These are phyloP conservation scores for Xyrichtys novacula DNA, from an alignment of 2,797 vertebrate species.

Conservation along the genomic window DNA sequence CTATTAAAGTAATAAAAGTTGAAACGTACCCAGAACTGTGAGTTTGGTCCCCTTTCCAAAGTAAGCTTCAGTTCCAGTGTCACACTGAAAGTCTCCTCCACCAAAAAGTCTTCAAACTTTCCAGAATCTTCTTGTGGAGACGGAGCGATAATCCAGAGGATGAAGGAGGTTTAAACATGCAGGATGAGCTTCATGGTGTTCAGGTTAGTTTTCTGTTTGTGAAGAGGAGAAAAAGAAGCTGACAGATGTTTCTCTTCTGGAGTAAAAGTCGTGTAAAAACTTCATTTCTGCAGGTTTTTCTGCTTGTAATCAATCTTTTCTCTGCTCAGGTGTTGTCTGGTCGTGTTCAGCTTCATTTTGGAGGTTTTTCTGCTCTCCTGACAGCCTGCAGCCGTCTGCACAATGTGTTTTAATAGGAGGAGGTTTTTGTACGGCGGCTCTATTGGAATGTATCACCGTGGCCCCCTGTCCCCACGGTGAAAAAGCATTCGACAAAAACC, in stretches of 20 bases:
- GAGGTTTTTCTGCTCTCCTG: background rate
- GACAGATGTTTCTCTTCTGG: background rate
- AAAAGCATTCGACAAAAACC: constrained; percentile 91
- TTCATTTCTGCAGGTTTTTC: background rate
- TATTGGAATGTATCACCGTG: constrained; percentile 89
- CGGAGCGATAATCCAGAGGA: constrained; percentile 6
- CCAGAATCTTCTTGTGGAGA: background rate
- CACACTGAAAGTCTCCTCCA: constrained; percentile 65
- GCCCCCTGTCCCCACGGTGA: constrained; percentile 90
- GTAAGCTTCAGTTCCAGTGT: constrained; percentile 56
- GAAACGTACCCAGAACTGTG: constrained; percentile 71
- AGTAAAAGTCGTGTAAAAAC: background rate
- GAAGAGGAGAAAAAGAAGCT: background rate
- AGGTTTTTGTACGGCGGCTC: constrained; percentile 92
- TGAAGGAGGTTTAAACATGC: constrained; percentile 10
- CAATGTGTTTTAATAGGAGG: constrained; percentile 46
- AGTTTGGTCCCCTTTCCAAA: constrained; percentile 79
- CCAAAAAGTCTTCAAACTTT: constrained; percentile 55
- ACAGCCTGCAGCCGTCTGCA: constrained; percentile 9
- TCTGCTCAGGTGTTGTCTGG: background rate
- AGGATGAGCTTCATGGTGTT: background rate
- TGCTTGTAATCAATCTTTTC: background rate
- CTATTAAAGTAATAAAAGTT: background rate
- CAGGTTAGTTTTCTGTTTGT: background rate
- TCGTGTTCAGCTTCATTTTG: background rate